Evolutionary conservation across 2,797 vertebrate genomes (phyloP).

Genomic region (Salarias fasciatus): DNA sequence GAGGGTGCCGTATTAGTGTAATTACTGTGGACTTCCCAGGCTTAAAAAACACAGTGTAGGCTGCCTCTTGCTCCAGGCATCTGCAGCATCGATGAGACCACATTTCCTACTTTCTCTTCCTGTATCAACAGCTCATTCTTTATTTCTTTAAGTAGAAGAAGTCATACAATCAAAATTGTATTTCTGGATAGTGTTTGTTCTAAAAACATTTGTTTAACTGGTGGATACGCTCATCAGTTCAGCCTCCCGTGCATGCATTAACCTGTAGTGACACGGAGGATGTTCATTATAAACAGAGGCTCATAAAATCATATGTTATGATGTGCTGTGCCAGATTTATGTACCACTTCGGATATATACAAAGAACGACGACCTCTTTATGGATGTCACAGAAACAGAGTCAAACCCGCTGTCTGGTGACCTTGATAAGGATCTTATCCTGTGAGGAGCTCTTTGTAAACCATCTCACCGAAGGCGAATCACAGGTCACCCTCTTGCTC

Average conservation of each 20-base stretch:
- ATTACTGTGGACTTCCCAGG: slow-evolving; percentile 63
- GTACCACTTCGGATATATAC: slow-evolving; percentile 6
- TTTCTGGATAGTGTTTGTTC: not conserved
- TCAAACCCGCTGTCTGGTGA: slow-evolving; percentile 29
- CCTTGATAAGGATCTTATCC: slow-evolving; percentile 64
- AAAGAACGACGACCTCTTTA: slow-evolving; percentile 25
- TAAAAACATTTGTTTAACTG: not conserved
- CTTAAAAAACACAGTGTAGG: slow-evolving; percentile 1
- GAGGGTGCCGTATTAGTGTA: slow-evolving; percentile 58
- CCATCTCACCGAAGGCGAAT: slow-evolving; percentile 29
- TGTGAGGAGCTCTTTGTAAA: slow-evolving; percentile 40
- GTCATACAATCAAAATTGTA: not conserved
- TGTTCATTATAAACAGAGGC: too few relatives aligned
- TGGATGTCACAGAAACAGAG: slow-evolving; percentile 34
- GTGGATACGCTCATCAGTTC: not conserved
- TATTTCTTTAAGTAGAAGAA: too few relatives aligned
- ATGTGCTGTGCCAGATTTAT: slow-evolving; percentile 3
- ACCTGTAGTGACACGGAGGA: too few relatives aligned
- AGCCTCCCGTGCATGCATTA: too few relatives aligned
- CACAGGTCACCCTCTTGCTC: slow-evolving; percentile 35
- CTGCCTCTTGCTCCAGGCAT: slow-evolving; percentile 7
- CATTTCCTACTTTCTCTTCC: slow-evolving; percentile 3
- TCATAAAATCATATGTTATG: not conserved
- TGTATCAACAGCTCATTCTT: too few relatives aligned
- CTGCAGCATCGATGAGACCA: slow-evolving; percentile 31